A percentile compares a stretch with the other conserved stretches of the same genome.
phyloP scores from a whole-genome alignment of 2,797 vertebrate species.

The Pangasius mekongensis region DNA sequence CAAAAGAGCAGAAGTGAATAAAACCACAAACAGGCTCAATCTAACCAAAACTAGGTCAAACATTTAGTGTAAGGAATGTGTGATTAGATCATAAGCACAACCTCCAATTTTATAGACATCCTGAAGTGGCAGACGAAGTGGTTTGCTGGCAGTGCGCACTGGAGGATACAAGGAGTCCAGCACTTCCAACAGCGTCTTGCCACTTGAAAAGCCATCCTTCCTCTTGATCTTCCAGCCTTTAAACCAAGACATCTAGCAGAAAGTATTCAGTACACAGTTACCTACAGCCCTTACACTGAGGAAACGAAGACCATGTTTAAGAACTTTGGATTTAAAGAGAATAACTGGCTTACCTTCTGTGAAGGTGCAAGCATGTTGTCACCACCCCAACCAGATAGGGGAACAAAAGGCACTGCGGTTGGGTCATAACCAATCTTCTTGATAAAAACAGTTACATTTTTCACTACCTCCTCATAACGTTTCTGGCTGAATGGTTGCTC shows the following conservation, averaged over 20 bases:
- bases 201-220: slow-evolving; percentile 66
- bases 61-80: neutral
- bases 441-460: slow-evolving; percentile 74
- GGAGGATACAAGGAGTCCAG: slow-evolving; percentile 77
- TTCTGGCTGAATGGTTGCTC: slow-evolving; percentile 80
- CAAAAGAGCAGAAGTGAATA: neutral
- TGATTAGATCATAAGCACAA: slow-evolving; percentile 5
- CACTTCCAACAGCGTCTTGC: slow-evolving; percentile 78
- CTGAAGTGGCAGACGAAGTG: slow-evolving; percentile 79
- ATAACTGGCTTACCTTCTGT: slow-evolving; percentile 68
- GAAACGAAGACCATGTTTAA: neutral
- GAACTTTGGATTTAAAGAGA: fast-evolving
- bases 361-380: slow-evolving; percentile 80
- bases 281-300: too few species aligned
- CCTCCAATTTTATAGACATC: slow-evolving; percentile 85
- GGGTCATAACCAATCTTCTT: slow-evolving; percentile 81
- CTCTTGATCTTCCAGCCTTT: slow-evolving; percentile 77
- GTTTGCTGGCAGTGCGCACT: slow-evolving; percentile 74
- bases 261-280: neutral
- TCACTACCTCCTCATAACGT: slow-evolving; percentile 78
- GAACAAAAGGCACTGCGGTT: slow-evolving; percentile 75
- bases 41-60: neutral
- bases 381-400: slow-evolving; percentile 80
- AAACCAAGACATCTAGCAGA: slow-evolving; percentile 79
- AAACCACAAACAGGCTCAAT: neutral